Conservation (phyloP, 2,888 invertebrate species). For the Caenorhabditis sinica region DNA sequence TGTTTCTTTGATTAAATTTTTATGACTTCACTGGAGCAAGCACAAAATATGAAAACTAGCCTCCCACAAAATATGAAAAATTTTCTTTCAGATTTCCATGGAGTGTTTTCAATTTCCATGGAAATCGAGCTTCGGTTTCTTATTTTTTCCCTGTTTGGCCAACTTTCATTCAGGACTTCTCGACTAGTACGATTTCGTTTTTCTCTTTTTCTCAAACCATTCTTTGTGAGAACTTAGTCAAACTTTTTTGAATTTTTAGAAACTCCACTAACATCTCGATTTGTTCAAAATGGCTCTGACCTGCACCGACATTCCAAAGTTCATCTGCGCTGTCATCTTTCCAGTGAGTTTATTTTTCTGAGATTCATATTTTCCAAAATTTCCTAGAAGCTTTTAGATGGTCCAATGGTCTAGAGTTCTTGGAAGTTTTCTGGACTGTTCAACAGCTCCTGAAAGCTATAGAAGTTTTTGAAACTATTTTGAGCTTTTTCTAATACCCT, state of each 20-base stretch:
- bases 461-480: no score
- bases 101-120: background rate
- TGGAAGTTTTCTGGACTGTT: no score
- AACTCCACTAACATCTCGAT: background rate
- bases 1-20: no score
- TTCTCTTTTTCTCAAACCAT: background rate
- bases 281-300: conserved; percentile 67
- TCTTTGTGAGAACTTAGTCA: no score
- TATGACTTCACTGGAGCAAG: no score
- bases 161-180: background rate
- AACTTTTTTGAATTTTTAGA: background rate
- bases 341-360: conserved; percentile 59
- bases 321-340: conserved; percentile 73
- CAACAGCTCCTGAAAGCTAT: no score
- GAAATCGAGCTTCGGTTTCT: background rate
- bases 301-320: conserved; percentile 72
- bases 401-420: no score
- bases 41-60: background rate
- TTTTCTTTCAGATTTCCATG: background rate
- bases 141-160: background rate
- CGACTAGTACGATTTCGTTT: background rate
- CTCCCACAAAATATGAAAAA: background rate
- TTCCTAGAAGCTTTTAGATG: no score
- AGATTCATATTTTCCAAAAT: no score
- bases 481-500: no score